phyloP scores from a whole-genome alignment of 2,888 invertebrate genomes.

The Amphipoea oculea region DNA sequence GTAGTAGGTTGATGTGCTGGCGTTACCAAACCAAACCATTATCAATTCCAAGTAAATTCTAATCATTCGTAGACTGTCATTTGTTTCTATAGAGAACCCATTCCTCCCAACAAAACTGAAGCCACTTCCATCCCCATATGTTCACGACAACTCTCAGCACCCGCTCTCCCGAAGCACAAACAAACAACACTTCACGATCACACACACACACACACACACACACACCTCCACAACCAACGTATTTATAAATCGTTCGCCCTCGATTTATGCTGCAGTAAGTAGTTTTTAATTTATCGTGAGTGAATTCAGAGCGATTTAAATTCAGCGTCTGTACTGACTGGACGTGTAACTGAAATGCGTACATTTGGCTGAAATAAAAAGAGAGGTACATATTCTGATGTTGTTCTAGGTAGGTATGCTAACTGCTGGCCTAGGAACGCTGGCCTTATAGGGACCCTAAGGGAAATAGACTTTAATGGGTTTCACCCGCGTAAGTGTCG shows the following conservation, averaged over 20 bases:
- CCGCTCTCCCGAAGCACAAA: slow-evolving; percentile 52
- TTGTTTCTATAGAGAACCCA: background rate
- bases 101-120: background rate
- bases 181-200: slow-evolving; percentile 57
- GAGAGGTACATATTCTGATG: background rate
- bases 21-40: too few species aligned
- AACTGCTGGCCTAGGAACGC: background rate
- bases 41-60: background rate
- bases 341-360: background rate
- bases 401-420: background rate
- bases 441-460: too few species aligned
- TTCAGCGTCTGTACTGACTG: slow-evolving; percentile 23
- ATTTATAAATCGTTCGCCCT: slow-evolving; percentile 45
- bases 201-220: slow-evolving; percentile 10
- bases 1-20: too few species aligned
- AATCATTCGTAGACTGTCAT: background rate
- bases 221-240: slow-evolving; percentile 8
- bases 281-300: slow-evolving; percentile 52
- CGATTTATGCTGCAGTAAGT: slow-evolving; percentile 38
- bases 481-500: too few species aligned
- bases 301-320: slow-evolving; percentile 44
- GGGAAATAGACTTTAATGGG: too few species aligned
- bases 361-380: background rate
- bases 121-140: slow-evolving; percentile 46
- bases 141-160: slow-evolving; percentile 36